Percentiles rank a stretch among this genome's conserved stretches.
Conservation (phyloP, 2,113 vertebrate species). For the rabbit (Oryctolagus cuniculus) region DNA sequence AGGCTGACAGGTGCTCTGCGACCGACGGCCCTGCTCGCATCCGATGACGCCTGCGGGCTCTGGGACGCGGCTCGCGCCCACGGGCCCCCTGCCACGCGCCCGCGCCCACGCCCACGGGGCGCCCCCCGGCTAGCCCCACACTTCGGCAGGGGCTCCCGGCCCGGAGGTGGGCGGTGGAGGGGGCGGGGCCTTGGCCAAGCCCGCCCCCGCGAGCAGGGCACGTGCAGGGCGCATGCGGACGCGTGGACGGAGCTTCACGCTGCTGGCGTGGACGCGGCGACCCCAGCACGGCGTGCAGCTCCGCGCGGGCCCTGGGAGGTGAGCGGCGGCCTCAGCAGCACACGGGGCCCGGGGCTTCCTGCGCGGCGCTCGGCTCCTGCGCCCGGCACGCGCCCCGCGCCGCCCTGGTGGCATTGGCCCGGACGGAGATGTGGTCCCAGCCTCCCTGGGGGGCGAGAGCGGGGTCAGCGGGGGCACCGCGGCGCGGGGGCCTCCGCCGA, state of each 20-base stretch:
- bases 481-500: background rate
- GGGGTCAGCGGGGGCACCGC: rapidly evolving
- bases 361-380: conserved; percentile 26
- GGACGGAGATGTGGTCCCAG: conserved; percentile 95
- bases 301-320: background rate
- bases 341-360: conserved; percentile 82
- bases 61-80: too few species aligned
- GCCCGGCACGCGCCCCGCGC: conserved; percentile 62
- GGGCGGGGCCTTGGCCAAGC: background rate
- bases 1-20: too few species aligned
- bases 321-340: conserved; percentile 80
- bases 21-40: too few species aligned
- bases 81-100: too few species aligned
- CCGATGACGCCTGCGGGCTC: too few species aligned
- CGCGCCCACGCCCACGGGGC: too few species aligned
- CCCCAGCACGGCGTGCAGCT: background rate
- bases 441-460: conserved; percentile 90
- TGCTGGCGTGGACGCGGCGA: too few species aligned
- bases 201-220: rapidly evolving
- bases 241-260: background rate
- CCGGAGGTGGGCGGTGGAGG: background rate
- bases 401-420: conserved; percentile 92
- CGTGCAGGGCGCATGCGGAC: background rate
- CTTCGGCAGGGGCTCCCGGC: background rate
- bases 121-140: too few species aligned